Evolutionary conservation across 2,888 invertebrate genomes (phyloP).

Genomic region (Ormyrus rosae): DNA sequence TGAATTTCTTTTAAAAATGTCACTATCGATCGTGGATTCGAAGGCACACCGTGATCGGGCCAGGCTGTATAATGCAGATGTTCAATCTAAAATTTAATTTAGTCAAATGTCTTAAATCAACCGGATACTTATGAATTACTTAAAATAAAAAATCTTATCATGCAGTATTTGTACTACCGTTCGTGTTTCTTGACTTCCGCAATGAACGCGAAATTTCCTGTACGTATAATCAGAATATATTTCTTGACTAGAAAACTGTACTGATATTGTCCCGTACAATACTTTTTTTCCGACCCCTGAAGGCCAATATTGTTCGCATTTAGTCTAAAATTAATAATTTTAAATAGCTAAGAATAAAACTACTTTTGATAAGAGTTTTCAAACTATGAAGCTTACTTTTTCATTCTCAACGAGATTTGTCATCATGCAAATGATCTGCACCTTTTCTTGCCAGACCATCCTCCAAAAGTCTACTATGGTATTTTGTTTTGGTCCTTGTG

Average conservation of each 20-base stretch:
- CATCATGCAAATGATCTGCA: conserved; percentile 77
- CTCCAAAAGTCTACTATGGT: conserved; percentile 76
- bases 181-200: conserved; percentile 57
- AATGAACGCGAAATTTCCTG: conserved; percentile 68
- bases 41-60: conserved; percentile 78
- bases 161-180: conserved; percentile 24
- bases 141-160: no score
- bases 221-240: conserved; percentile 73
- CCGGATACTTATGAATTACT: no score
- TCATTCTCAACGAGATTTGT: conserved; percentile 76
- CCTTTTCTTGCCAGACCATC: conserved; percentile 77
- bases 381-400: conserved; percentile 67
- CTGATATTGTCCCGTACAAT: conserved; percentile 69
- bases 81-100: conserved; percentile 68
- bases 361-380: no score
- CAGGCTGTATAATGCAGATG: conserved; percentile 78
- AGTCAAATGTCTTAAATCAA: neutral
- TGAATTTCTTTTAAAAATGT: conserved; percentile 71
- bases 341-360: neutral
- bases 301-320: conserved; percentile 78
- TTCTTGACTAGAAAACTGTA: conserved; percentile 68
- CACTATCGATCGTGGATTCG: conserved; percentile 72
- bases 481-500: conserved; percentile 72
- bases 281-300: conserved; percentile 72
- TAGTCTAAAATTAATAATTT: conserved; percentile 68